Conservation (phyloP, 2,113 vertebrate genomes). For the Poeciliopsis turrubarensis region DNA sequence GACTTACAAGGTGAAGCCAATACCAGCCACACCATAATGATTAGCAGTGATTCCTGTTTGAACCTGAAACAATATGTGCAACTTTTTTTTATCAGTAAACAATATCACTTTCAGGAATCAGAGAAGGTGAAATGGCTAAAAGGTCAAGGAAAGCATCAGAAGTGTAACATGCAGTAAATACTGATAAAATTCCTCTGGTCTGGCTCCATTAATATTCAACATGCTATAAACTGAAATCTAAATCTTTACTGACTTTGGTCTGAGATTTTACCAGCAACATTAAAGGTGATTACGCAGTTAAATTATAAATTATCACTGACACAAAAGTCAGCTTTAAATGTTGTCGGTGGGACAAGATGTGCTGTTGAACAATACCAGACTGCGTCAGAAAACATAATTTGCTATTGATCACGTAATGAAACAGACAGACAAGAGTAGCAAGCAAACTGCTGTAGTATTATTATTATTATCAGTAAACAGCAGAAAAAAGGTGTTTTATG, state of each 20-base stretch:
- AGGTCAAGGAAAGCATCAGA: too few species aligned
- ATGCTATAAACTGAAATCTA: background rate
- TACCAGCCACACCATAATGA: too few species aligned
- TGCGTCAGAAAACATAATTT: background rate
- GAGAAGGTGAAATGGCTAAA: too few species aligned
- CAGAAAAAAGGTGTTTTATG: background rate
- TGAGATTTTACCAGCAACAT: background rate
- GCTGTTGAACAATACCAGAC: background rate
- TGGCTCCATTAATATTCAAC: background rate
- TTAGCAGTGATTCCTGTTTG: background rate
- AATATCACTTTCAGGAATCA: too few species aligned
- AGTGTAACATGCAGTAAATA: background rate
- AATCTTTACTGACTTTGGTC: background rate
- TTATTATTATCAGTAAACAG: background rate
- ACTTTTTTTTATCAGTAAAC: too few species aligned
- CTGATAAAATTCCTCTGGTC: background rate
- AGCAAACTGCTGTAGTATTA: background rate
- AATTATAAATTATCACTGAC: background rate
- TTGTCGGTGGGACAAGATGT: background rate
- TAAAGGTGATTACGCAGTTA: background rate
- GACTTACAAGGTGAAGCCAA: background rate
- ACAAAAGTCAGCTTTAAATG: background rate
- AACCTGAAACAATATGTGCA: background rate
- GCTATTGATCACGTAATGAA: background rate
- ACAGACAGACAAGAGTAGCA: background rate